A percentile compares a stretch with the other conserved stretches of the same genome.
Evolutionary conservation across 2,888 invertebrate species (phyloP).

Genomic region (Ochropacha duplaris): DNA sequence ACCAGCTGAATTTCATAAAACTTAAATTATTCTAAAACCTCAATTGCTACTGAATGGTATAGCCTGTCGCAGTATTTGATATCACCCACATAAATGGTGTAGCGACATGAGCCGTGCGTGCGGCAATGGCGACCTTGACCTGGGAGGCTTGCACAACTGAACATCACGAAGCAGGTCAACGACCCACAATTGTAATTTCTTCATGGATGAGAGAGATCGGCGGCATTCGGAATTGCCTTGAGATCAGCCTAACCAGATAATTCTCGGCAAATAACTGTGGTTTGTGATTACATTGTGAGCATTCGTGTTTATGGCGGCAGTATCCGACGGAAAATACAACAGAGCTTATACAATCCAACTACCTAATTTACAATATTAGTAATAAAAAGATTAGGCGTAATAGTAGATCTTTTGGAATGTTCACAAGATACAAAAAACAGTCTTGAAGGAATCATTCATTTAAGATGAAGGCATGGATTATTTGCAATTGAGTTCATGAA

Average conservation of each 20-base stretch:
- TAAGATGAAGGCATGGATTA: background rate
- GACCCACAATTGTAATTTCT: conserved; percentile 11
- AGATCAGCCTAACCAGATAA: background rate
- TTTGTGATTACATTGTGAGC: background rate
- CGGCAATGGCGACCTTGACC: conserved; percentile 22
- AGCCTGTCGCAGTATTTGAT: background rate
- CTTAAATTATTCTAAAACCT: background rate
- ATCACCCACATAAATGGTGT: background rate
- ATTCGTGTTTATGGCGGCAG: background rate
- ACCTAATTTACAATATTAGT: background rate
- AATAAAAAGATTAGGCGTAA: background rate
- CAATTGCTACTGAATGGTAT: background rate
- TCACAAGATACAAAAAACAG: background rate
- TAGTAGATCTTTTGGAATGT: background rate
- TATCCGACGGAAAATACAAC: background rate
- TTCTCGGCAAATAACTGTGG: background rate
- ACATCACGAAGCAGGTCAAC: conserved; percentile 13
- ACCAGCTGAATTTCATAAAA: no score
- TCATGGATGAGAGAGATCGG: conserved; percentile 11
- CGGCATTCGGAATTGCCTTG: background rate
- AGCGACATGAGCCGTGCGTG: background rate
- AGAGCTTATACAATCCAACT: background rate
- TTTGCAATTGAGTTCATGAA: background rate
- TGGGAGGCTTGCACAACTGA: conserved; percentile 9
- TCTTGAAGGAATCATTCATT: background rate